Conservation (phyloP, 2,888 invertebrate genomes). For the Pediacus dermestoides region DNA sequence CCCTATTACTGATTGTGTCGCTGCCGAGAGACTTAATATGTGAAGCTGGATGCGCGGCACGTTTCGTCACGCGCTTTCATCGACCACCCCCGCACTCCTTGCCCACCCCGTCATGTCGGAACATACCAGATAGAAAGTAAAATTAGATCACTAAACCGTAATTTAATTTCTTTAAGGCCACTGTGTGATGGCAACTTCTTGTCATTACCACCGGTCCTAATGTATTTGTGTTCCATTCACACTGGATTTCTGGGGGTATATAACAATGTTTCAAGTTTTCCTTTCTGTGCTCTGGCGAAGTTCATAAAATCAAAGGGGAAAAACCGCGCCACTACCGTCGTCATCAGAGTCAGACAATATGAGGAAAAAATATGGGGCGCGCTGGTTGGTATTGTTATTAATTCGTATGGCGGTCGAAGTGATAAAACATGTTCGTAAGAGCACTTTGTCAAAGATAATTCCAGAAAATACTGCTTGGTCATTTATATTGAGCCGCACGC, state of each 20-base stretch:
- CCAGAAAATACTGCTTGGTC: no score
- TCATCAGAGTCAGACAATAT: no score
- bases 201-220: neutral
- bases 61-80: slow-evolving; percentile 28
- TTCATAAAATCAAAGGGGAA: no score
- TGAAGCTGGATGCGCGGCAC: slow-evolving; percentile 30
- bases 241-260: slow-evolving; percentile 3
- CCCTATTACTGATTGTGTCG: slow-evolving; percentile 18
- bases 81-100: slow-evolving; percentile 12
- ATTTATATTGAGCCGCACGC: no score
- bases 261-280: no score
- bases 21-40: slow-evolving; percentile 27
- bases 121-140: neutral
- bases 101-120: neutral
- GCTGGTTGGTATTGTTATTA: no score
- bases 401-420: no score
- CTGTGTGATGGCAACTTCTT: slow-evolving; percentile 2
- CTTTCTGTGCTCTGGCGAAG: no score
- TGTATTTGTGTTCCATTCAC: slow-evolving; percentile 2
- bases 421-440: no score
- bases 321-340: no score
- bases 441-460: no score
- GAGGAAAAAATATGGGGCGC: no score
- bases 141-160: slow-evolving; percentile 4
- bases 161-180: slow-evolving; percentile 5